phyloP scores from a whole-genome alignment of 2,888 invertebrate species.

The Abrostola tripartita region DNA sequence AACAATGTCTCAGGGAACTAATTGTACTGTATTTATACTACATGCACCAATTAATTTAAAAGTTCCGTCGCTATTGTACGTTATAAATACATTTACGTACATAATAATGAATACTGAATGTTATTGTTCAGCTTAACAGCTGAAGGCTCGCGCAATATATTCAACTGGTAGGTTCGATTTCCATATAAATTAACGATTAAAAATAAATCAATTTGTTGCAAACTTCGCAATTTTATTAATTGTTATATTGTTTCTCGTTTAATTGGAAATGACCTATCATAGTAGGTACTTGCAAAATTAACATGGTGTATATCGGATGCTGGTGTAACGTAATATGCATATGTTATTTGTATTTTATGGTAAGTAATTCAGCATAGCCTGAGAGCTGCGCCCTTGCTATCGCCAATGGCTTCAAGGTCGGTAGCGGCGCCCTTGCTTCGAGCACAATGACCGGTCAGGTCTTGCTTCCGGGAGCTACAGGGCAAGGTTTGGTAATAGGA shows the following conservation, averaged over 20 bases:
- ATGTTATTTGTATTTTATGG: constrained; percentile 13
- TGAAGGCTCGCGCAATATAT: not conserved
- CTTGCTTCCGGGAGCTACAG: constrained; percentile 60
- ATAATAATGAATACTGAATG: not conserved
- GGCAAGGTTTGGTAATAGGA: constrained; percentile 51
- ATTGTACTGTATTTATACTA: constrained; percentile 13
- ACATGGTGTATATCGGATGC: not conserved
- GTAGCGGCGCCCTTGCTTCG: constrained; percentile 55
- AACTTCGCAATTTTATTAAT: constrained; percentile 22
- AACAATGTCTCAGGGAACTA: constrained; percentile 22
- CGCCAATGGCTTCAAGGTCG: constrained; percentile 62
- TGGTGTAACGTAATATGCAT: not conserved
- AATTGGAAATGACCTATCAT: constrained; percentile 12
- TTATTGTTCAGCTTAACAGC: not conserved
- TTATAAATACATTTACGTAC: not conserved
- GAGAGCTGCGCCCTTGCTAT: constrained; percentile 64
- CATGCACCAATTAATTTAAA: not conserved
- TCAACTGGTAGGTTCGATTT: not conserved
- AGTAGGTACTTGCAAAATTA: constrained; percentile 14
- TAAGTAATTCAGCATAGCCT: constrained; percentile 29
- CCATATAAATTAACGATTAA: constrained; percentile 2
- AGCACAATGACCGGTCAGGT: constrained; percentile 68
- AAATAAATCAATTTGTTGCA: constrained; percentile 42
- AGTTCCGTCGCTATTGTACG: not conserved
- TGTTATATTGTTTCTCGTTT: not conserved